Evolutionary conservation across 1,140 invertebrate genomes (phyloP).

Genomic region (Drosophila watanabei): DNA sequence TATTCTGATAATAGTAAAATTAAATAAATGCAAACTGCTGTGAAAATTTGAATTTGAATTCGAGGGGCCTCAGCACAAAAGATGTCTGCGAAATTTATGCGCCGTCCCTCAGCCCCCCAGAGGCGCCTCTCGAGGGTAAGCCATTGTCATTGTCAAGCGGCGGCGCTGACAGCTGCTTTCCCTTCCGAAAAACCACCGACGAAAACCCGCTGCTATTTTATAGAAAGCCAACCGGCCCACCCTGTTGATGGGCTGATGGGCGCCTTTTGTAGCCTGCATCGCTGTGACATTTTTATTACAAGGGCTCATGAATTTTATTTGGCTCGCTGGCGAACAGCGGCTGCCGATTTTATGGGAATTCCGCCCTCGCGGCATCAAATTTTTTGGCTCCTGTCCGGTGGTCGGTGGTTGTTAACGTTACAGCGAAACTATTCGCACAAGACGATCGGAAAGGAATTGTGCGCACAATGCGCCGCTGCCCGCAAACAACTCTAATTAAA

Average conservation of each 20-base stretch:
- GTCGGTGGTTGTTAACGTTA: not conserved
- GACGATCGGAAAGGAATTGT: conserved; percentile 72
- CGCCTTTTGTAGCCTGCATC: conserved; percentile 62
- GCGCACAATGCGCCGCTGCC: conserved; percentile 66
- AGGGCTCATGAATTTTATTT: conserved; percentile 82
- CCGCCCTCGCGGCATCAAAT: conserved; percentile 23
- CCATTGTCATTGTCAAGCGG: conserved; percentile 76
- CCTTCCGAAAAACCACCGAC: conserved; percentile 1
- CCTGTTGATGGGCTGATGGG: conserved; percentile 31
- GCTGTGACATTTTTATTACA: conserved; percentile 78
- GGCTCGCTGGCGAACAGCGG: conserved; percentile 56
- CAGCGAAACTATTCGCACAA: conserved; percentile 68
- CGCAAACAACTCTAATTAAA: conserved; percentile 83
- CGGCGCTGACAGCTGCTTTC: conserved; percentile 68
- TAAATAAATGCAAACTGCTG: conserved; percentile 81
- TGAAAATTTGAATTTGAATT: conserved; percentile 62
- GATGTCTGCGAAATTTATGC: conserved; percentile 72
- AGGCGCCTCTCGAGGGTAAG: conserved; percentile 52
- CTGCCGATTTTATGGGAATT: conserved; percentile 70
- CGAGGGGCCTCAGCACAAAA: conserved; percentile 52
- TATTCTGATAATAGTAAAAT: conserved; percentile 81
- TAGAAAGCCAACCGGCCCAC: conserved; percentile 8
- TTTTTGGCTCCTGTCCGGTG: conserved; percentile 32
- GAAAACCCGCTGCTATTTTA: not conserved
- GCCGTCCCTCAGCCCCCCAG: conserved; percentile 11